Base-by-base conservation (phyloP, 1,140 invertebrate species). In the Bombus turneri region DNA sequence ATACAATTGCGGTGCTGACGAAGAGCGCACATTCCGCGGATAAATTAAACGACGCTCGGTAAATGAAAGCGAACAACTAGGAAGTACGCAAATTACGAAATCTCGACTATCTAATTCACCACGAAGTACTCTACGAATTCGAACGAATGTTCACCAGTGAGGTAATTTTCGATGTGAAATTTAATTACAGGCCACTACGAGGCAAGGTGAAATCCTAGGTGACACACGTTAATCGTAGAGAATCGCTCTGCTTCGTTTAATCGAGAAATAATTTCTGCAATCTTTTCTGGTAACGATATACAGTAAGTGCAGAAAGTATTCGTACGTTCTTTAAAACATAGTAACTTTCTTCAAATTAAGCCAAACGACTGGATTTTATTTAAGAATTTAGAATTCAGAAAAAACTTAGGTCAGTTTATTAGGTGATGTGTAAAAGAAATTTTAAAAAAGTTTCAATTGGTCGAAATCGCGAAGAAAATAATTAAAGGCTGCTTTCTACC, bases 21-120 rank as follows among this genome's bases (percentile, higher is more conserved):
- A 73, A 47, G 3, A 25, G 9, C 8, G 3, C 18, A 4, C 69
- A 8, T 15, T 10, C 9, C 6, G 2, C 15, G 64, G 3, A 43
- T n/a, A 43, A 39, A 37, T 37, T 68, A 68, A 68, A 68, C 31
- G 18, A 22, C 6, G 3, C 13, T 37, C 3, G 5, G 34, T 18
- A 53, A 8, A 43, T 5, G 62, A 3, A 53, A 53, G 6, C 18
- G 18, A 9, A 41, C 15, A 59, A 79, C 25, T 71, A 25, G 10
- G 68, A 10, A 5, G 8, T 15, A 73, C 6, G 41, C 41, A 74
- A 59, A 78, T 88, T 86, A 66, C 64, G 85, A 86, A 88, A 80
- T 83, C 74, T 39, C 41, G 25, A 86, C 71, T 88, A 80, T 88
- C 64, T 83, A 86, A 78, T 59, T 47, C 62, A 25, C 6, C 31